Evolutionary conservation across 2,888 invertebrate genomes (phyloP).

Genomic region (Macrostomum cliftonense): DNA sequence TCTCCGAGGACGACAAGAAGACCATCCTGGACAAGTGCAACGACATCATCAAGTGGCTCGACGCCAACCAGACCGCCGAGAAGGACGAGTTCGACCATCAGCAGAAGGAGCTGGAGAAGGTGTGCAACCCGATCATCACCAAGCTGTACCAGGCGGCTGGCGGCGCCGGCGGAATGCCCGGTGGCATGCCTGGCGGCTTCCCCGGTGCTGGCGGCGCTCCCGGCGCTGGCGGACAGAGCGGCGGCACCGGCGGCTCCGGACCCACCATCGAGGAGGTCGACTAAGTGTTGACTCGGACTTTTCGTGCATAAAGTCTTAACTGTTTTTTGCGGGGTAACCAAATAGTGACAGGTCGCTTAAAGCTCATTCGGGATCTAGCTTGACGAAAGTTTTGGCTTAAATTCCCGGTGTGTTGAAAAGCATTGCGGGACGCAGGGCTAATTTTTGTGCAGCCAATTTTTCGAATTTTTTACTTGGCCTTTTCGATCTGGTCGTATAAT

Average conservation of each 20-base stretch:
- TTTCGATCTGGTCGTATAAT: no score
- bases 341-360: no score
- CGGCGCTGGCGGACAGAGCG: slow-evolving; percentile 13
- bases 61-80: slow-evolving; percentile 51
- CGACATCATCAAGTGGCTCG: slow-evolving; percentile 55
- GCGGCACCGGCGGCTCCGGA: slow-evolving; percentile 21
- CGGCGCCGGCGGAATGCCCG: slow-evolving; percentile 27
- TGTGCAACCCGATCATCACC: slow-evolving; percentile 83
- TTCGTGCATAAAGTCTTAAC: no score
- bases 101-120: slow-evolving; percentile 73
- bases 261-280: slow-evolving; percentile 45
- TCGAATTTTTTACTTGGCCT: no score
- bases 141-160: slow-evolving; percentile 60
- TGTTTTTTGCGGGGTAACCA: no score
- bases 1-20: slow-evolving; percentile 60
- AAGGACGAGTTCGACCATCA: slow-evolving; percentile 85
- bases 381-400: no score
- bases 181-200: slow-evolving; percentile 46
- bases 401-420: no score
- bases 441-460: no score
- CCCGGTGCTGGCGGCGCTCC: slow-evolving; percentile 18
- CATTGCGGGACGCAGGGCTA: no score
- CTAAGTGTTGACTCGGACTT: no score
- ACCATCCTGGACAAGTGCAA: slow-evolving; percentile 66
- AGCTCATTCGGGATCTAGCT: no score